Conservation (phyloP, 2,113 vertebrate genomes). For the Periophthalmus modestus region DNA sequence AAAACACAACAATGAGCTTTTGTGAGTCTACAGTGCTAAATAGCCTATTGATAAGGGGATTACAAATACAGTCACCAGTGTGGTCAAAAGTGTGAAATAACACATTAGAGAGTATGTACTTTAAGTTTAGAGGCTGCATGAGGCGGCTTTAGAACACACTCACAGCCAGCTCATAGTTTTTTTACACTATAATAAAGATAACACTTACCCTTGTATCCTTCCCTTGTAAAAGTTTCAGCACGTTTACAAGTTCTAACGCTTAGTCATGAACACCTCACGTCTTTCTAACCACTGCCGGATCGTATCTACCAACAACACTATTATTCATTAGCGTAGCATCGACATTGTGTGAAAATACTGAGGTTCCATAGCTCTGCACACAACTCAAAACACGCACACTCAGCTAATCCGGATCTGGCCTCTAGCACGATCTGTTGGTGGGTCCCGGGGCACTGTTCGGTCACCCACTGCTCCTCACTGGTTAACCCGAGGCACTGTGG, state of each 20-base stretch:
- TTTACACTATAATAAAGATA: slow-evolving; percentile 3
- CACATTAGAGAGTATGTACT: background rate
- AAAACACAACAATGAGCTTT: background rate
- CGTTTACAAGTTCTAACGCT: slow-evolving; percentile 7
- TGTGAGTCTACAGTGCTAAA: background rate
- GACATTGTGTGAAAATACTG: slow-evolving; percentile 18
- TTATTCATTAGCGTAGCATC: slow-evolving; percentile 14
- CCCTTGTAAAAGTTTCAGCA: slow-evolving; percentile 19
- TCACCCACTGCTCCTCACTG: no score
- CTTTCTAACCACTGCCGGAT: slow-evolving; percentile 3
- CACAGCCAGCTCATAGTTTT: slow-evolving; percentile 10
- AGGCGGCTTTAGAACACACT: background rate
- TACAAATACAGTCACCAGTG: background rate
- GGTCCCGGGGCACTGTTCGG: no score
- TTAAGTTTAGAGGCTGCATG: background rate
- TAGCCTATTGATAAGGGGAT: background rate
- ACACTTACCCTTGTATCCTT: slow-evolving; percentile 20
- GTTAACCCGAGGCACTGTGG: no score
- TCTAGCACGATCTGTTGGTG: no score
- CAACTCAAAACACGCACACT: no score
- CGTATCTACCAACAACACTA: background rate
- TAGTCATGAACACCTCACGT: slow-evolving; percentile 26
- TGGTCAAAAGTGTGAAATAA: background rate
- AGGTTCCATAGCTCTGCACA: background rate
- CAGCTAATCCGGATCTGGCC: no score